These are phyloP conservation scores for Oceanodroma leucorhoa DNA, from an alignment of 2,797 vertebrate species.

Conservation along the genomic window DNA sequence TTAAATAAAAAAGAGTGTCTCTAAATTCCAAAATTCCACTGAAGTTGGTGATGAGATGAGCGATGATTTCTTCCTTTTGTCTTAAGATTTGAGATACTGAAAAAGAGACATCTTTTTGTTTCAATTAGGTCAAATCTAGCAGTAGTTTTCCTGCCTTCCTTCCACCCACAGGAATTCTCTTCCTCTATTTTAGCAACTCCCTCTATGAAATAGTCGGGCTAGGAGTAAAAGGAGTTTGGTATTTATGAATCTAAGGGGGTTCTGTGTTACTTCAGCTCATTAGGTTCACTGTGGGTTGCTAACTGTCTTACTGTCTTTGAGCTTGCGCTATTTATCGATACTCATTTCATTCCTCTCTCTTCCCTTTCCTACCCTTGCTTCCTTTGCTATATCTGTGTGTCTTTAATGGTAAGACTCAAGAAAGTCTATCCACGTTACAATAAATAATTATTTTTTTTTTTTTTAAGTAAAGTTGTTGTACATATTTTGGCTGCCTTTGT, in stretches of 20 bases:
- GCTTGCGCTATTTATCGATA: conserved; percentile 74
- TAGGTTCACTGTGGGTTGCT: conserved; percentile 71
- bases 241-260: neutral
- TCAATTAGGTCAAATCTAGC: neutral
- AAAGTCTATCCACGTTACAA: conserved; percentile 89
- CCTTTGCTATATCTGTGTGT: conserved; percentile 88
- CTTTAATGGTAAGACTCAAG: conserved; percentile 89
- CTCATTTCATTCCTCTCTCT: conserved; percentile 84
- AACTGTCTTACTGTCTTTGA: conserved; percentile 79
- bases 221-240: neutral
- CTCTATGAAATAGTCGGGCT: neutral
- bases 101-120: neutral
- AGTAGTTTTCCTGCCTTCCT: neutral
- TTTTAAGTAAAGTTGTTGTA: conserved; percentile 80
- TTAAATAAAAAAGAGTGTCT: neutral
- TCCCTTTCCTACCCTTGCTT: conserved; percentile 84
- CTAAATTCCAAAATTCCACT: neutral
- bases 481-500: conserved; percentile 85
- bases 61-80: neutral
- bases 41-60: neutral
- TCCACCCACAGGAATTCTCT: neutral
- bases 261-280: conserved; percentile 2
- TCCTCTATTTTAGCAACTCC: neutral
- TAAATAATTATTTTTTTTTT: conserved; percentile 76
- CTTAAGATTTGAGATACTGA: neutral